Conservation (phyloP, 2,888 invertebrate species). For the Leptopilina myrica region DNA sequence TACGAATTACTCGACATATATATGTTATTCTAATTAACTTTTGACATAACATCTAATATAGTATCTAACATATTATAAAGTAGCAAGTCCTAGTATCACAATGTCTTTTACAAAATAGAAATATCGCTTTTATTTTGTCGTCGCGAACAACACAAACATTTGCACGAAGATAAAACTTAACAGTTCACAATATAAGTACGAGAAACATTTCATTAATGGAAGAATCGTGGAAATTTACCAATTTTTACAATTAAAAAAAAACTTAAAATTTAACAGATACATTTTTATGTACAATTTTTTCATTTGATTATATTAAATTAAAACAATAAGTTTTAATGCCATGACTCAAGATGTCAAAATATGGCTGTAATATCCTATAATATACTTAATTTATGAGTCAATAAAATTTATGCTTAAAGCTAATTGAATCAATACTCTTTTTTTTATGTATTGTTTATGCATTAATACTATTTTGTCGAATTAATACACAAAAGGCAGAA, state of each 20-base stretch:
- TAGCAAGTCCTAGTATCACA: slow-evolving; percentile 36
- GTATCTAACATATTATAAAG: slow-evolving; percentile 34
- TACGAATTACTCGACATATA: slow-evolving; percentile 12
- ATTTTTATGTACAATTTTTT: background rate
- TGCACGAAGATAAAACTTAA: slow-evolving; percentile 34
- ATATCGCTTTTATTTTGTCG: slow-evolving; percentile 23
- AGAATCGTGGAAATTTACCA: slow-evolving; percentile 19
- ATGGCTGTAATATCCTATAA: slow-evolving; percentile 31
- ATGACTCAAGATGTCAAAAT: slow-evolving; percentile 23
- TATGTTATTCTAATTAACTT: slow-evolving; percentile 28
- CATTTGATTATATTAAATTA: too few species aligned
- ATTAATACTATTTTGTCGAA: too few species aligned
- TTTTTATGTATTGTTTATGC: too few species aligned
- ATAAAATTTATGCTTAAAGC: background rate
- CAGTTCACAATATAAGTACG: slow-evolving; percentile 8
- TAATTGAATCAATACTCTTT: background rate
- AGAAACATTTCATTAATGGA: background rate
- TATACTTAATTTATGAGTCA: background rate
- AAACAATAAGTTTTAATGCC: slow-evolving; percentile 13
- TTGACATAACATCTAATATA: slow-evolving; percentile 40
- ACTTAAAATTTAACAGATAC: slow-evolving; percentile 29
- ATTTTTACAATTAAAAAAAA: slow-evolving; percentile 16
- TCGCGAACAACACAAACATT: slow-evolving; percentile 16
- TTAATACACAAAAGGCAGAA: too few species aligned
- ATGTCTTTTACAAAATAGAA: slow-evolving; percentile 36